These are phyloP conservation scores for Polyodon spathula DNA, from an alignment of 2,113 vertebrate genomes.

Conservation along the genomic window DNA sequence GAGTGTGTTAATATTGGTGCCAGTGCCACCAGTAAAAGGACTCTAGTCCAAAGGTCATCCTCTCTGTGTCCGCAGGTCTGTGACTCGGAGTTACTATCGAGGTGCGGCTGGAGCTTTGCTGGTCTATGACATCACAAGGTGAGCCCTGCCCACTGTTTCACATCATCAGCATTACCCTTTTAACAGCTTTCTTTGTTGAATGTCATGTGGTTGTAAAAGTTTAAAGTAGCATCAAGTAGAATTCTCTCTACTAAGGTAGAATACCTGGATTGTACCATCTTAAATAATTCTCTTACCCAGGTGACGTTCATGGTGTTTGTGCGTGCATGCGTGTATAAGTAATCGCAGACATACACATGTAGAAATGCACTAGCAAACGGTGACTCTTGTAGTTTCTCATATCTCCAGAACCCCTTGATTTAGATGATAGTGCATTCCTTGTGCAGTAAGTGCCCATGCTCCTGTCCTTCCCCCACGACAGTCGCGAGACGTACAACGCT, in stretches of 20 bases:
- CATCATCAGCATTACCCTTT: neutral
- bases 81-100: slow-evolving; percentile 86
- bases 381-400: no score
- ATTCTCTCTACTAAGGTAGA: no score
- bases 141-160: neutral
- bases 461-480: slow-evolving; percentile 25
- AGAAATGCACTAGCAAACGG: no score
- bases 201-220: no score
- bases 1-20: neutral
- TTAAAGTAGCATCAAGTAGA: no score
- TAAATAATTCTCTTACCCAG: no score
- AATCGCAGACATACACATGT: no score
- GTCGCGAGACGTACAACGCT: slow-evolving; percentile 85
- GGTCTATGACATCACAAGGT: slow-evolving; percentile 90
- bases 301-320: neutral
- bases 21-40: no score
- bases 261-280: no score
- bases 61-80: slow-evolving; percentile 58
- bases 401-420: no score
- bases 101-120: slow-evolving; percentile 82
- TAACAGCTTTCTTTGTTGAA: neutral
- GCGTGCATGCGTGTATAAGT: neutral
- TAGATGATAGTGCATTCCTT: no score
- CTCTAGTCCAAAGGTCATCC: neutral
- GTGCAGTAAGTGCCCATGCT: no score